phyloP scores from a whole-genome alignment of 2,113 vertebrate genomes.

The Theristicus caerulescens region DNA sequence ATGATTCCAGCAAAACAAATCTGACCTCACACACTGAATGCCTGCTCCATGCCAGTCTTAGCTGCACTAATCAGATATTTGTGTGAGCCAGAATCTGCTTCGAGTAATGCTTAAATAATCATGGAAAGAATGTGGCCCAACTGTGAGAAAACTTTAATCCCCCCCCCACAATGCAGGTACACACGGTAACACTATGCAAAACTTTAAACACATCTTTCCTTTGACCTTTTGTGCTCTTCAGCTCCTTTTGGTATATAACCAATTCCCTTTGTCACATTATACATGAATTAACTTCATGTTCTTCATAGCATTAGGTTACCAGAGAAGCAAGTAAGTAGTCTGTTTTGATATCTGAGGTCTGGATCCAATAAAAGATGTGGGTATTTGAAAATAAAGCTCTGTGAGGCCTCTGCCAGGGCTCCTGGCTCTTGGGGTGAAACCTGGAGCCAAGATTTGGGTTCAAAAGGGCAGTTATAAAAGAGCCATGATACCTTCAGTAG shows the following conservation, averaged over 20 bases:
- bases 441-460: not conserved
- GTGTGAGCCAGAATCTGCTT: slow-evolving; percentile 12
- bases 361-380: not conserved
- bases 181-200: not conserved
- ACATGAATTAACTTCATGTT: not conserved
- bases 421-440: not conserved
- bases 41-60: not conserved
- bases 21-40: not conserved
- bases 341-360: not conserved
- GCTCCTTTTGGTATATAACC: not conserved
- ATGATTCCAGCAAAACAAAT: not conserved
- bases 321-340: not conserved
- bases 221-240: not conserved
- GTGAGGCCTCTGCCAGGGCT: not conserved
- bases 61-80: slow-evolving; percentile 39
- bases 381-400: not conserved
- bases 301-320: not conserved
- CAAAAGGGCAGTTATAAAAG: not conserved
- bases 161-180: not conserved
- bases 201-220: not conserved
- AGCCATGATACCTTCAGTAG: not conserved
- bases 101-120: slow-evolving; percentile 32
- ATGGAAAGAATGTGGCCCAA: slow-evolving; percentile 49
- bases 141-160: slow-evolving; percentile 55
- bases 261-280: not conserved